Evolutionary conservation across 2,113 vertebrate genomes (phyloP).

Genomic region (Poecile atricapillus): DNA sequence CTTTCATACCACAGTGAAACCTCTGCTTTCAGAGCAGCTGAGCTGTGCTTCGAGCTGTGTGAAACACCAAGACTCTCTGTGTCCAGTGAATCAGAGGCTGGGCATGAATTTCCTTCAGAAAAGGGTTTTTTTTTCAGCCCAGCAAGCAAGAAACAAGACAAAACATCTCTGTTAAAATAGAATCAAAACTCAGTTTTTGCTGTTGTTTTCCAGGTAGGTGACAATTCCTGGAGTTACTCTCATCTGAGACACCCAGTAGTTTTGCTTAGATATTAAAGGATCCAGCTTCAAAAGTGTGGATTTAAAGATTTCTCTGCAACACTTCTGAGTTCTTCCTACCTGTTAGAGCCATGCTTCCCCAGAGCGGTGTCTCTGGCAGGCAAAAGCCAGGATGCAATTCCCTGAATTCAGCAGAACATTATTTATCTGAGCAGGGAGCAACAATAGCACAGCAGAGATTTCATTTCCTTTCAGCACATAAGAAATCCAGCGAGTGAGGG

Average conservation of each 20-base stretch:
- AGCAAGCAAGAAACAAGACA: neutral
- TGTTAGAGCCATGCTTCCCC: neutral
- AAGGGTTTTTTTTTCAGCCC: neutral
- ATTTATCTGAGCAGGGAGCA: conserved; percentile 13
- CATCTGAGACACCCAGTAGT: neutral
- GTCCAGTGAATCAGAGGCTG: neutral
- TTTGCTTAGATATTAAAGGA: neutral
- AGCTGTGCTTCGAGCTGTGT: neutral
- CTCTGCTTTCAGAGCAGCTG: neutral
- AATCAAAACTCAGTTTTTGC: neutral
- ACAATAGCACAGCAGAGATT: conserved; percentile 19
- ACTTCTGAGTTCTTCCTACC: neutral
- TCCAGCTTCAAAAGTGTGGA: neutral
- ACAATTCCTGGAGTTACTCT: neutral
- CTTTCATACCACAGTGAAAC: neutral
- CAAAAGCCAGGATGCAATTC: neutral
- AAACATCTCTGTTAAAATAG: neutral
- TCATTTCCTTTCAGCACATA: conserved; percentile 31
- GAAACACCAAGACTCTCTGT: neutral
- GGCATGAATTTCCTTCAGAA: neutral
- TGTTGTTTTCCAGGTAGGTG: neutral
- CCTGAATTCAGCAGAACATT: neutral
- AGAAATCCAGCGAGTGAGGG: neutral
- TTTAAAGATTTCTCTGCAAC: neutral
- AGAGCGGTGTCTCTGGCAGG: neutral